Evolutionary conservation across 2,888 invertebrate genomes (phyloP).

Genomic region (Caenorhabditis japonica): DNA sequence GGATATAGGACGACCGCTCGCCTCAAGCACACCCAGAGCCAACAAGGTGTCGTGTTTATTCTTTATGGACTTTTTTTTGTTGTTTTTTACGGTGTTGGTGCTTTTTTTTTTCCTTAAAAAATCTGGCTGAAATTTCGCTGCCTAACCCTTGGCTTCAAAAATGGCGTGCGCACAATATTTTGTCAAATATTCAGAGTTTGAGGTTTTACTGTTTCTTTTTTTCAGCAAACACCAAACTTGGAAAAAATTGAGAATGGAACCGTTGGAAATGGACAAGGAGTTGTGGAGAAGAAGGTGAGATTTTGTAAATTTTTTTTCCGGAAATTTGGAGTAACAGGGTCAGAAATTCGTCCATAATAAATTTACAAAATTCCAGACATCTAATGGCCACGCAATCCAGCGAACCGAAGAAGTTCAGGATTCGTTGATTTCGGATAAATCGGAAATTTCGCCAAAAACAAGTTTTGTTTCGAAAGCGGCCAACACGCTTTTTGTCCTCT

Average conservation of each 20-base stretch:
- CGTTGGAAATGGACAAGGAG: conserved; percentile 18
- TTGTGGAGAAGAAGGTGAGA: conserved; percentile 8
- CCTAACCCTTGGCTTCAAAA: too few species aligned
- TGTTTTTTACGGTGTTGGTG: neutral
- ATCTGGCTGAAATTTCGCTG: too few species aligned
- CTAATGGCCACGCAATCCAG: conserved; percentile 22
- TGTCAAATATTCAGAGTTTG: too few species aligned
- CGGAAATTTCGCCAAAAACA: neutral
- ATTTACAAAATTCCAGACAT: too few species aligned
- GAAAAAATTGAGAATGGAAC: conserved; percentile 33
- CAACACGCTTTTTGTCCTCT: conserved; percentile 41
- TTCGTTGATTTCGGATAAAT: conserved; percentile 1
- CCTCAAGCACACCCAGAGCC: conserved; percentile 47
- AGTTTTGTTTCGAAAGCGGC: conserved; percentile 17
- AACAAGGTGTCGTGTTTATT: conserved; percentile 29
- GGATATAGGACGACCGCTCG: conserved; percentile 36
- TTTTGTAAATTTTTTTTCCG: neutral
- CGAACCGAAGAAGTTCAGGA: conserved; percentile 29
- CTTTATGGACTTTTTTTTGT: too few species aligned
- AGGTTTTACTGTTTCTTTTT: too few species aligned
- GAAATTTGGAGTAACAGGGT: neutral
- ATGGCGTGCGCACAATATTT: too few species aligned
- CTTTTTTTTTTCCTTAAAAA: too few species aligned
- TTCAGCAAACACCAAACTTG: conserved; percentile 25
- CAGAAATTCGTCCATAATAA: neutral